Base-by-base conservation (phyloP, 23 tunicate genomes). In the Aplidium turbinatum region DNA sequence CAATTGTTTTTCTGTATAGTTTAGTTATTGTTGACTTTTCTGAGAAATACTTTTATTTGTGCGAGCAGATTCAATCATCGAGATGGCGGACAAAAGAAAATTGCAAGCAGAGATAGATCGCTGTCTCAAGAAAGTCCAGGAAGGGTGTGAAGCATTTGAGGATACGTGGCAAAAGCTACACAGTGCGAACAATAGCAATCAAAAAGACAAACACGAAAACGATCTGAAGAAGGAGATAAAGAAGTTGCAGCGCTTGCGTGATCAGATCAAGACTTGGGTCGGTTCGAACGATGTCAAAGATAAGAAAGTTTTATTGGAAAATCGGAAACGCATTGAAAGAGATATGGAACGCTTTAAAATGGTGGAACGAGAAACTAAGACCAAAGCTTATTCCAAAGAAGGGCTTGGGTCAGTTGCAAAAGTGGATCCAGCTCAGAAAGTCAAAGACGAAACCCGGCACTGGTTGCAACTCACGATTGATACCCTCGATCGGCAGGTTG, bases 351-450 rank as follows among this genome's bases (percentile, higher is more conserved):
- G 85, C 52, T 95, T 95, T 54, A 95, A 95, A 84, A 87, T 95
- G 35, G 99, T 92, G 4, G 99, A 95, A 62, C 38, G 96, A 9
- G 99, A 95, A 69, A 95, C 99, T 29, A 95, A 95, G 46, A 95
- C 99, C 36, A 95, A 95, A 60, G 96, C 99, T 0, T 95, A 88
- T 63, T 88, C 96, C 40, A 88, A 95, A 79, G 99, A 95, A 95
- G 99, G 99, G 9, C 71, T 95, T 6, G 96, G 79, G 0, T 65
- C 72, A 11, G 91, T 92, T 0, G 70, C 72, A 56, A 95, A 84
- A 54, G 58, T 82, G 24, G 99, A 95, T 68, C 99, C 99, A 4
- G 99, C 86, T 4, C 99, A 95, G 79, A 95, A 95, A 57, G 99
- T 86, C 52, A 88, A 65, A 68, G 99, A 95, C 20, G 92, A 89